phyloP scores from a whole-genome alignment of 2,797 vertebrate genomes.

The Brachyalestes nurse region DNA sequence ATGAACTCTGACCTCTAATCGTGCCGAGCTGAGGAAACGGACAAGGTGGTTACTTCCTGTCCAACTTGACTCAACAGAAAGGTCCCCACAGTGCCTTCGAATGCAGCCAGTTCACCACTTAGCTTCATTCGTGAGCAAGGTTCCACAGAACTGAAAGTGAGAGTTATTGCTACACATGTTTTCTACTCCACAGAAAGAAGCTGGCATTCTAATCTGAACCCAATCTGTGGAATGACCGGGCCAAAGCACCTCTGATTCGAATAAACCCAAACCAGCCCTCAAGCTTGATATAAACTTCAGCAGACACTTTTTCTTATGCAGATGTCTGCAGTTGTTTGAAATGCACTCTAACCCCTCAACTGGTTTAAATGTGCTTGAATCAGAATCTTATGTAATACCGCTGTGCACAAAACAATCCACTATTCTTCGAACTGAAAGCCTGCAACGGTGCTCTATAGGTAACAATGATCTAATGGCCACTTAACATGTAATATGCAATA shows the following conservation, averaged over 20 bases:
- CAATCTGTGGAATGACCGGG: not conserved
- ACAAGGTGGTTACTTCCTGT: slow-evolving; percentile 50
- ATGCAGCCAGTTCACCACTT: not conserved
- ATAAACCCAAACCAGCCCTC: slow-evolving; percentile 20
- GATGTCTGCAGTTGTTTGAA: not conserved
- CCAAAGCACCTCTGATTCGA: slow-evolving; percentile 28
- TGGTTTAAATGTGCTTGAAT: slow-evolving; percentile 17
- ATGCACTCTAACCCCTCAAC: not conserved
- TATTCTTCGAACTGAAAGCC: not conserved
- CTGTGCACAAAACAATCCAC: not conserved
- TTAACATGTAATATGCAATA: not conserved
- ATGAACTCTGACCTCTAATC: slow-evolving; percentile 41
- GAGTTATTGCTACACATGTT: not conserved
- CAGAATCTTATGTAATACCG: not conserved
- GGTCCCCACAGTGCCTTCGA: not conserved
- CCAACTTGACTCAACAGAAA: slow-evolving; percentile 26
- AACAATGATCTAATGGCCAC: slow-evolving; percentile 7
- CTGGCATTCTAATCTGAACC: not conserved
- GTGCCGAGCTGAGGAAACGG: slow-evolving; percentile 21
- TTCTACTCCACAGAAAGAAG: slow-evolving; percentile 5
- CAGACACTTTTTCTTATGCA: not conserved
- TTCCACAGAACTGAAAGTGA: not conserved
- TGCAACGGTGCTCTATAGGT: not conserved
- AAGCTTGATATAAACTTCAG: slow-evolving; percentile 17
- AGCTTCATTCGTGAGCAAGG: not conserved